A percentile compares a stretch with the other conserved stretches of the same genome.
Evolutionary conservation across 2,888 invertebrate genomes (phyloP).

Genomic region (Abrostola tripartita): DNA sequence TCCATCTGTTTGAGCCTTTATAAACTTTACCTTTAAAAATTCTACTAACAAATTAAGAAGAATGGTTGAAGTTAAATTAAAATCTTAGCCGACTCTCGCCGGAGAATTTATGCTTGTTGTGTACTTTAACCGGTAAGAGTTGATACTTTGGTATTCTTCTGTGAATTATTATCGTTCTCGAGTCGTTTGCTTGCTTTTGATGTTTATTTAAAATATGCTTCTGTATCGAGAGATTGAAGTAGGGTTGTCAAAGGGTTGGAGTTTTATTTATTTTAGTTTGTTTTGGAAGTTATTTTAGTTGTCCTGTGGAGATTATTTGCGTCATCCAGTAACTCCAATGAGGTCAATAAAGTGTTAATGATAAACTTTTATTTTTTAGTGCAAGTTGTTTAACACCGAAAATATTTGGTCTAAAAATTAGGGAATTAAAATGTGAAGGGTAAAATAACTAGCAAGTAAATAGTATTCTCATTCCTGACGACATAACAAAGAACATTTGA

Average conservation of each 20-base stretch:
- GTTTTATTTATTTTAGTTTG: background rate
- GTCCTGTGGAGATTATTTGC: background rate
- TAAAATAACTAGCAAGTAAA: too few species aligned
- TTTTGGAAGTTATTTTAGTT: background rate
- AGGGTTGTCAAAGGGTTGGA: background rate
- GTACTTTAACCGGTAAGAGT: conserved; percentile 57
- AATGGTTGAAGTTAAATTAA: conserved; percentile 86
- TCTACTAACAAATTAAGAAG: conserved; percentile 84
- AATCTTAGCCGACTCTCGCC: conserved; percentile 73
- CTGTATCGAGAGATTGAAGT: conserved; percentile 20
- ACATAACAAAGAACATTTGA: too few species aligned
- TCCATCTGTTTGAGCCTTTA: conserved; percentile 38
- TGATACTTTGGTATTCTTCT: conserved; percentile 47
- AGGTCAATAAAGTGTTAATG: too few species aligned
- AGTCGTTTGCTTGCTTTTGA: conserved; percentile 33
- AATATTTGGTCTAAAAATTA: too few species aligned
- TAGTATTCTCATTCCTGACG: too few species aligned
- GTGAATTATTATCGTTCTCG: conserved; percentile 51
- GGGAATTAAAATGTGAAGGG: too few species aligned
- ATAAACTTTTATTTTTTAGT: too few species aligned
- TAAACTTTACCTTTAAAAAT: conserved; percentile 58
- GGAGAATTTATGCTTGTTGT: conserved; percentile 81
- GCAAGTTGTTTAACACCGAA: too few species aligned
- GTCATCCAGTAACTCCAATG: too few species aligned
- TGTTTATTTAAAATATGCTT: conserved; percentile 26